Evolutionary conservation across 2,888 invertebrate genomes (phyloP), one percentile per base, ranked within the genome.

Genomic region (Glaucopsyche alexis): DNA sequence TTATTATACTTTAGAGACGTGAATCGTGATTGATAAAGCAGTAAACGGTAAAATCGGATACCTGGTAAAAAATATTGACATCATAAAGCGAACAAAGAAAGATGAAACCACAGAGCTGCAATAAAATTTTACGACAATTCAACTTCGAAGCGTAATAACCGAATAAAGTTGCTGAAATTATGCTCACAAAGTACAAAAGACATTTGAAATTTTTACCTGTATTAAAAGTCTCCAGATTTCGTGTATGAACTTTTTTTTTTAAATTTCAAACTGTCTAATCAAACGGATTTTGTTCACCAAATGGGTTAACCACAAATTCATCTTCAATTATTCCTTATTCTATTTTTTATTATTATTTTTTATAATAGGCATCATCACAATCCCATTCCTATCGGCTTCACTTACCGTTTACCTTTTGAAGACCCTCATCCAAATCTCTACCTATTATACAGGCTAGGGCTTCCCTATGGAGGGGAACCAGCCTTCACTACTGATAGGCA

Each of bases 21-120:
- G 67, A 67, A 45, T 67, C 66, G 66, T 67, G 67, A 67, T 67
- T 67, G 67, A 67, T 67, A 67, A 42, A 67, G 11, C 19, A n/a
- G 67, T 42, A 42, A 67, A 45, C 67, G 67, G 67, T 67, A 67
- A 60, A 29, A 42, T 67, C 67, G 42, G 67, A 67, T 67, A 42
- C 16, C 42, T 19, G n/a, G 67, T 67, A 42, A 67, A 67, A 66
- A 45, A 47, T 67, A 67, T 67, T 67, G 67, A 67, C 16, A 42
- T 11, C 67, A 42, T 67, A 67, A 67, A 67, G 45, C 42, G 40
- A 16, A 67, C 42, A 67, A 67, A 67, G 67, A 67, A 60, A 60
- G 60, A 38, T 38, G 60, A 60, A 45, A 67, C 67, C 67, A 16
- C 66, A 67, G 42, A 45, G 66, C 60, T n/a, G 45, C 11, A 67